Evolutionary conservation across 30 jellyfish, hydroid and myxozoan species (phyloP).

Genomic region (Turritopsis rubra): DNA sequence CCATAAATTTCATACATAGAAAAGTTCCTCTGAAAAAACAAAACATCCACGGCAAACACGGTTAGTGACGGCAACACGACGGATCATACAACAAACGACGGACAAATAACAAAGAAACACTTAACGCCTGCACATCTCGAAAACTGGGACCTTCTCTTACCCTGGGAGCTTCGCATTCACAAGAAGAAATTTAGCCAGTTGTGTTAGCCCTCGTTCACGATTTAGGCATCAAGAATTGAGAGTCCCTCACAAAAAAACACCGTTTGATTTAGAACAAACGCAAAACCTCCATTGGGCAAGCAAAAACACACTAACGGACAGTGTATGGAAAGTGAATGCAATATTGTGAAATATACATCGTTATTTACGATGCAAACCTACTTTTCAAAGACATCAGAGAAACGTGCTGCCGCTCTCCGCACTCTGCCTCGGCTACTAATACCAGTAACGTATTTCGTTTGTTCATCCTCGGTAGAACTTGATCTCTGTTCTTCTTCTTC

Average conservation of each 20-base stretch:
- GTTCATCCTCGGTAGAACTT: conserved; percentile 24
- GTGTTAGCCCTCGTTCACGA: too few species aligned
- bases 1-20: not conserved
- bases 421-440: conserved; percentile 95
- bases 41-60: not conserved
- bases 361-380: not conserved
- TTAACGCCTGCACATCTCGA: not conserved
- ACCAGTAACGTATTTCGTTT: conserved; percentile 29
- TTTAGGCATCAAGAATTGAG: too few species aligned
- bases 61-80: not conserved
- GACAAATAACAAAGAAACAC: not conserved
- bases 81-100: not conserved
- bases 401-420: conserved; percentile 80
- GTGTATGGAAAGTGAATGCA: not conserved
- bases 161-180: too few species aligned
- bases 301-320: too few species aligned
- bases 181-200: too few species aligned
- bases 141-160: too few species aligned
- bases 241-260: too few species aligned
- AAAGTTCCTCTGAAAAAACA: not conserved
- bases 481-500: conserved; percentile 22
- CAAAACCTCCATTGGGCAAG: too few species aligned
- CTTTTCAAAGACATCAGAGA: conserved; percentile 59
- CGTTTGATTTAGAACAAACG: too few species aligned
- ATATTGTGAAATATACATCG: not conserved